Conservation (phyloP, 92 coral and sea anemone genomes). For the Epizoanthus ramosus region DNA sequence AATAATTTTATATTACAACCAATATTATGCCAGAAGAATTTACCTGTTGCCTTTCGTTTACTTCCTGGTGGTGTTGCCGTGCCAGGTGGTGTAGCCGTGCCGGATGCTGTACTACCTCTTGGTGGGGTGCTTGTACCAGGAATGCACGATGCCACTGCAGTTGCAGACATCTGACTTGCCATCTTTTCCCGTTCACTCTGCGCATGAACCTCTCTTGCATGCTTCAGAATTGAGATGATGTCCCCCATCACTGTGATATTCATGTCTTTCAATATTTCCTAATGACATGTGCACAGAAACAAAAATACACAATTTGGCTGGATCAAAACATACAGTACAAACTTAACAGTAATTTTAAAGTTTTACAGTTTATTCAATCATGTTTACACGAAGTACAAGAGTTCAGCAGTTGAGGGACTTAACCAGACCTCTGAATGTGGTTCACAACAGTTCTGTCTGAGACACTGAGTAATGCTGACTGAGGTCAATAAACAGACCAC, state of each 20-base stretch:
- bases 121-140: conserved; percentile 33
- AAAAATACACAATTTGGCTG: neutral
- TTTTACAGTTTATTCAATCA: too few relatives aligned
- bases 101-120: conserved; percentile 18
- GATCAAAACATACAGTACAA: too few relatives aligned
- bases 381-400: too few relatives aligned
- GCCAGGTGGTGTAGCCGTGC: conserved; percentile 36
- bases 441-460: too few relatives aligned
- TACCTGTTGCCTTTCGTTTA: conserved; percentile 71
- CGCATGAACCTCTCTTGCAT: conserved; percentile 89
- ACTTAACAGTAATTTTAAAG: too few relatives aligned
- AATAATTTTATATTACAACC: too few relatives aligned
- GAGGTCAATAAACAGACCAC: too few relatives aligned
- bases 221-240: conserved; percentile 89
- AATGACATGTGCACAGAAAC: neutral
- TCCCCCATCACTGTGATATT: conserved; percentile 95
- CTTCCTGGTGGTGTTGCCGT: conserved; percentile 21
- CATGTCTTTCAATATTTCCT: conserved; percentile 97
- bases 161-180: conserved; percentile 71
- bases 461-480: too few relatives aligned
- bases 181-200: conserved; percentile 91
- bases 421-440: too few relatives aligned
- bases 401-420: too few relatives aligned
- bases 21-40: too few relatives aligned
- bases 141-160: conserved; percentile 6